A percentile compares a stretch with the other conserved stretches of the same genome.
Evolutionary conservation across 2,888 invertebrate species (phyloP).

Genomic region (Heliconius ethilla): DNA sequence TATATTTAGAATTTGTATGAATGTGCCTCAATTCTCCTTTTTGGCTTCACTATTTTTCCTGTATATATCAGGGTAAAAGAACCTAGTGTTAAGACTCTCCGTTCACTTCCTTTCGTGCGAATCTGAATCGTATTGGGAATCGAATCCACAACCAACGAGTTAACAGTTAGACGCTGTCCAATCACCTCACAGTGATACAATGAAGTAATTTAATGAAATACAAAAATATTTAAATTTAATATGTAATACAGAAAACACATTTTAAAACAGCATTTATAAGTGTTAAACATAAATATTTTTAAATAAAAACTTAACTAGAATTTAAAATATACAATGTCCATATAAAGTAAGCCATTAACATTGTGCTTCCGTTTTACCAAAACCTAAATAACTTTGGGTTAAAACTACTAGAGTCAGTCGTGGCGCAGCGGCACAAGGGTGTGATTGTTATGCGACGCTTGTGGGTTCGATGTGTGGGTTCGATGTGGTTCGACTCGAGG

Average conservation of each 20-base stretch:
- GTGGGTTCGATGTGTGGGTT: too few relatives aligned
- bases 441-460: too few relatives aligned
- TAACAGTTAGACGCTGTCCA: too few relatives aligned
- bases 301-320: neutral
- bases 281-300: neutral
- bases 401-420: conserved; percentile 9
- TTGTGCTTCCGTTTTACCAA: conserved; percentile 3
- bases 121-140: neutral
- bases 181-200: neutral
- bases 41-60: too few relatives aligned
- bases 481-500: too few relatives aligned
- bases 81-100: too few relatives aligned
- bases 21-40: too few relatives aligned
- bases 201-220: neutral
- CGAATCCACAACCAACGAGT: neutral
- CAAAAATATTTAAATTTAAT: neutral
- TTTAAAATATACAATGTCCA: neutral
- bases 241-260: neutral
- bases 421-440: too few relatives aligned
- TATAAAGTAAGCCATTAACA: neutral
- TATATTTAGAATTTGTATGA: neutral
- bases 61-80: neutral
- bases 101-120: neutral
- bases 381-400: conserved; percentile 24
- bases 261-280: neutral